phyloP scores from a whole-genome alignment of 2,888 invertebrate genomes.

The Rotaria magnacalcarata region DNA sequence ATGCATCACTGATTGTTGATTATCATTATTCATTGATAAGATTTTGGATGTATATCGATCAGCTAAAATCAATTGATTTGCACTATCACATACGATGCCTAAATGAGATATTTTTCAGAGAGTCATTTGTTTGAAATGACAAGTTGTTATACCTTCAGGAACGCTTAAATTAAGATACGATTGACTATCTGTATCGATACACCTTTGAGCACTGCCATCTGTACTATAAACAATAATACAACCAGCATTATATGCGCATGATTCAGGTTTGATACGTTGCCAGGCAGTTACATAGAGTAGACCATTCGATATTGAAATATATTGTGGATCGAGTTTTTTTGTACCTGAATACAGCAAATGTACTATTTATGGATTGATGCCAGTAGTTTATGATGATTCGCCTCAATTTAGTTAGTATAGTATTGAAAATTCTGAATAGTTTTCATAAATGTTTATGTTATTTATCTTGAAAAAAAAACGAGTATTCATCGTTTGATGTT shows the following conservation, averaged over 20 bases:
- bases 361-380: too few relatives aligned
- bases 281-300: neutral
- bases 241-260: conserved; percentile 5
- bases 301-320: neutral
- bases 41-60: conserved; percentile 10
- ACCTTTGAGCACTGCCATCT: neutral
- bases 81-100: neutral
- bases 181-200: neutral
- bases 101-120: neutral
- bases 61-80: conserved; percentile 24
- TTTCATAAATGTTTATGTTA: too few relatives aligned
- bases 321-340: conserved; percentile 14
- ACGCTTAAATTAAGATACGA: neutral
- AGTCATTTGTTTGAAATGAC: too few relatives aligned
- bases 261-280: neutral
- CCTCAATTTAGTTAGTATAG: too few relatives aligned
- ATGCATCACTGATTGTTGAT: neutral
- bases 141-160: neutral
- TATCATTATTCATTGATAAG: neutral
- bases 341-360: neutral
- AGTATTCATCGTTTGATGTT: too few relatives aligned
- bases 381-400: too few relatives aligned
- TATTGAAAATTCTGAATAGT: too few relatives aligned
- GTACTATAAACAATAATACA: neutral
- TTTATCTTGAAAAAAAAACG: too few relatives aligned